Base-by-base conservation (phyloP, 2,113 vertebrate genomes). In the Pseudolaguvia tuberculata region DNA sequence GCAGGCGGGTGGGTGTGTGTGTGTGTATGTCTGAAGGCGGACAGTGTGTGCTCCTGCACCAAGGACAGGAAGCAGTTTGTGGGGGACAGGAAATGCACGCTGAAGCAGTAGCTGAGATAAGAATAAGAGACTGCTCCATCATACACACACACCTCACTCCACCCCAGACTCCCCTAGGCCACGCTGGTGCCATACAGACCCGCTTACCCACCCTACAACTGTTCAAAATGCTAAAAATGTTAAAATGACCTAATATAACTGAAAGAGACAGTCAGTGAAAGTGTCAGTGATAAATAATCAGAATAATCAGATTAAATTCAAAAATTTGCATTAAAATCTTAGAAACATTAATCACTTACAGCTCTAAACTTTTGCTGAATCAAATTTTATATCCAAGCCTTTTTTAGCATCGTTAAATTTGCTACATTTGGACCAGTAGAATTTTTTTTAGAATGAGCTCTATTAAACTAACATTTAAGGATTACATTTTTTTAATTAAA, bases 31-130 rank as follows among this genome's bases (percentile, higher is more conserved):
- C 79, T 81, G 51, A 69, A 73, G 76, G 59, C 69, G 73, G 81
- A 72, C 76, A 78, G 72, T 76, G 69, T 81, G 72, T 77, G 80
- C 80, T 79, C 50, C 69, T 63, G 48, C 45, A 45, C 73, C 80
- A 81, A 81, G 80, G 77, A 81, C 80, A 81, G 76, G 80, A 81
- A 81, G 80, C 77, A 76, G 80, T 81, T 76, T 79, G 77, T 73
- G 77, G 73, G 63, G 80, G 77, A 81, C 77, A 81, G 80, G 80
- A 81, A 81, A 79, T 81, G 80, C 80, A 81, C 55, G 39, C 73
- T 31, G 73, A 81, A 81, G 73, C 80, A 73, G 56, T 74, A 61
- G 77, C 70, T 67, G 21, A 81, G 80, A 81, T 76, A 81, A 81
- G 80, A 72, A 72, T 73, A 20, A 70, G 73, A 72, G 80, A 76